Evolutionary conservation across 2,797 vertebrate species (phyloP), one percentile per base, ranked within the genome.

Genomic region (Caiman crocodilus): DNA sequence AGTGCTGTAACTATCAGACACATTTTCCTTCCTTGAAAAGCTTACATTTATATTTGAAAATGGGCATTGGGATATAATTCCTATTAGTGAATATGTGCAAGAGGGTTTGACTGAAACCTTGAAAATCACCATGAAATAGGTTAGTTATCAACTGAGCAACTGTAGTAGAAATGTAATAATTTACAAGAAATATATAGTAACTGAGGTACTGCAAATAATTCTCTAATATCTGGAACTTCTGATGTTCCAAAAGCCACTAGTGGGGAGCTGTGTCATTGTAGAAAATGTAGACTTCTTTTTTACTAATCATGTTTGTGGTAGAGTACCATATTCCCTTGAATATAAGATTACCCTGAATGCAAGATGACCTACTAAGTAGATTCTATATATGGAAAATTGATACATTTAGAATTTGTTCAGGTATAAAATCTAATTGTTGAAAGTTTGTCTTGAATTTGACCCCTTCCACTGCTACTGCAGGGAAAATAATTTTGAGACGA

Each of bases 201-300:
- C 17, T 82, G 32, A 83, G 4, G 6, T 89, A 23, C 50, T 63
- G 11, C 15, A 57, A 28, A 25, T 80, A 60, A 7, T 65, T 84
- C 76, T 65, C 4, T 69, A 77, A 75, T 55, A 60, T 3, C 28
- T 14, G 42, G 2, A 78, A 16, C 50, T 55, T 86, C 8, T 56
- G n/a, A 80, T 81, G 8, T 84, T n/a, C 21, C 71, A 57, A 0
- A 2, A 57, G n/a, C 23, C 75, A 30, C 3, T 5, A 55, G 12
- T 73, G 35, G 23, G 50, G 23, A 15, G 35, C 4, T 23, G 23
- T 14, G 16, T 42, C 21, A 6, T 26, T 25, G 15, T 7, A 74
- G 75, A 91, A 89, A 92, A 91, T 10, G 14, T 28, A 59, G 25
- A 74, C 59, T 76, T 85, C 60, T n/a, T 78, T 71, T 88, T 79